A percentile compares a stretch with the other conserved stretches of the same genome.
Conservation (phyloP, 2,888 invertebrate species). For the Biston stratarius region DNA sequence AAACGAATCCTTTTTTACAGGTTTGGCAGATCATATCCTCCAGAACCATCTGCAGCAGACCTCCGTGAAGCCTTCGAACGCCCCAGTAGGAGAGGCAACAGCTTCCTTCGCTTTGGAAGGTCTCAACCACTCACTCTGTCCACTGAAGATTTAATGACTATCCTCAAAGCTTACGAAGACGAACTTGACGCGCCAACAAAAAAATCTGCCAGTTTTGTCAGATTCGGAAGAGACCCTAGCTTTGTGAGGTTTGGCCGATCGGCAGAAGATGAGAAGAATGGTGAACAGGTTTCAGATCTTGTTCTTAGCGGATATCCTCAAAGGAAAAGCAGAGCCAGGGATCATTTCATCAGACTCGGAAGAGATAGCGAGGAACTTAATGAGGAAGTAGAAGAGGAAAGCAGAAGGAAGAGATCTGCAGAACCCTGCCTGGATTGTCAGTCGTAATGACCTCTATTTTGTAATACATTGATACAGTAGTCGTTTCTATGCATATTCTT, state of each 20-base stretch:
- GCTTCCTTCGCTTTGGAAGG: constrained; percentile 77
- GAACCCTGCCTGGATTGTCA: constrained; percentile 71
- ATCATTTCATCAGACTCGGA: constrained; percentile 79
- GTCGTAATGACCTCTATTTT: constrained; percentile 58
- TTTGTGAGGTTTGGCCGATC: constrained; percentile 83
- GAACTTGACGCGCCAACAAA: constrained; percentile 70
- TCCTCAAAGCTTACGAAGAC: constrained; percentile 73
- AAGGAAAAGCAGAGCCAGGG: constrained; percentile 75
- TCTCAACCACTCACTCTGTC: constrained; percentile 71
- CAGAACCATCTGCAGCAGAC: constrained; percentile 75
- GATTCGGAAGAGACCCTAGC: constrained; percentile 77
- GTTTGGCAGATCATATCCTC: constrained; percentile 78
- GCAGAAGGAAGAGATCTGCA: constrained; percentile 71
- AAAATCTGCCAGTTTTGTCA: constrained; percentile 70
- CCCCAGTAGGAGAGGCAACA: constrained; percentile 70
- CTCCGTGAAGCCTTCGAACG: constrained; percentile 70
- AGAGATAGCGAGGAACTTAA: constrained; percentile 74
- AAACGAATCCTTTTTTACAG: constrained; percentile 51
- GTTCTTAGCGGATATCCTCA: constrained; percentile 67
- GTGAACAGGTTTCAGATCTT: constrained; percentile 62
- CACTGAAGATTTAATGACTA: constrained; percentile 72
- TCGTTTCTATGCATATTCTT: constrained; percentile 36
- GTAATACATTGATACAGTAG: constrained; percentile 24
- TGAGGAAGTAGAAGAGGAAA: constrained; percentile 62
- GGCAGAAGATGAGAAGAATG: constrained; percentile 62